Conservation (phyloP, 1,140 invertebrate genomes). For the Drosophila willistoni region DNA sequence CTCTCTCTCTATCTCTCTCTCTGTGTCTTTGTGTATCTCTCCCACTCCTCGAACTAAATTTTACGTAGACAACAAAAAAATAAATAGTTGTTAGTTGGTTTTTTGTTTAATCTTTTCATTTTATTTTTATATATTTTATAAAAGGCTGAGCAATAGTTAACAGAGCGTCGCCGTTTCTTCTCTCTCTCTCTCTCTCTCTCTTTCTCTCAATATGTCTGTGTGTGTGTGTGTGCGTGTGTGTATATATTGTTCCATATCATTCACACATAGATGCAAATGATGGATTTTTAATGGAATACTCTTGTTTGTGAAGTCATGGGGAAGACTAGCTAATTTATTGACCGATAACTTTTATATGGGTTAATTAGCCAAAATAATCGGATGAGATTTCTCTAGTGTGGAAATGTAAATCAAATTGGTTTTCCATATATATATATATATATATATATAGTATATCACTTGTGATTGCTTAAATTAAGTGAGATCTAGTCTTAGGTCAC, state of each 20-base stretch:
- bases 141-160: conserved; percentile 3
- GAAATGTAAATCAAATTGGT: conserved; percentile 1
- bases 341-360: conserved; percentile 12
- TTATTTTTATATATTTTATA: conserved; percentile 58
- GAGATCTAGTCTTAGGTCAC: too few species aligned
- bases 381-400: not conserved
- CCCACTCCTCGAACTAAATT: not conserved
- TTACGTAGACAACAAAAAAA: conserved; percentile 18
- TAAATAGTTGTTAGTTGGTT: not conserved
- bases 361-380: not conserved
- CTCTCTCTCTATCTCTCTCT: not conserved
- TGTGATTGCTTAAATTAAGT: too few species aligned
- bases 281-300: conserved; percentile 46
- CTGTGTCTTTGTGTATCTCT: not conserved
- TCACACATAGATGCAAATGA: conserved; percentile 70
- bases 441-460: too few species aligned
- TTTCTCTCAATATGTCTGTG: not conserved
- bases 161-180: conserved; percentile 1
- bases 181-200: not conserved
- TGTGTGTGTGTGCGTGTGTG: not conserved
- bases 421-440: not conserved
- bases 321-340: conserved; percentile 2
- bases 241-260: conserved; percentile 57
- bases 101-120: conserved; percentile 48
- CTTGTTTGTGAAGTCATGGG: conserved; percentile 53